Evolutionary conservation across 2,113 vertebrate genomes (phyloP).

Genomic region (Oryzias woworae): DNA sequence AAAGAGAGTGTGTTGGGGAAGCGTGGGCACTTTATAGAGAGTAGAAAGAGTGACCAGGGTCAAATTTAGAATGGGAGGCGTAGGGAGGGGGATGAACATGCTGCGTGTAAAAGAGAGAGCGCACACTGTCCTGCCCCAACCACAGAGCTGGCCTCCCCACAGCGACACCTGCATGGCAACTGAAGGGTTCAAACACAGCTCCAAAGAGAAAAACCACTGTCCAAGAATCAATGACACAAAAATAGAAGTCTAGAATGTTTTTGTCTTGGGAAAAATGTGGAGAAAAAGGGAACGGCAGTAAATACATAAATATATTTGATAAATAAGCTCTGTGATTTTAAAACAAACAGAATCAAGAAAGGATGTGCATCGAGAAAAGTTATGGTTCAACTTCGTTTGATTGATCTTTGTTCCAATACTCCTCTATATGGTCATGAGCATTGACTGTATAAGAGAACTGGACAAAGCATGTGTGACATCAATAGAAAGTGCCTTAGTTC

Average conservation of each 20-base stretch:
- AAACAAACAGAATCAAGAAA: no score
- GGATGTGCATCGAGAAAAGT: no score
- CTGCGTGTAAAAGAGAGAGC: constrained; percentile 64
- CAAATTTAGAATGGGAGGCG: constrained; percentile 55
- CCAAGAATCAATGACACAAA: neutral
- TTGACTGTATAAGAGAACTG: no score
- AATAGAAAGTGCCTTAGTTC: no score
- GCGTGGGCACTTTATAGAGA: constrained; percentile 79
- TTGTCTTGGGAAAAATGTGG: no score
- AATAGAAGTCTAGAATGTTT: neutral
- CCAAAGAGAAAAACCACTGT: neutral
- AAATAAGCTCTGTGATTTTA: no score
- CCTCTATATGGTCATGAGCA: no score
- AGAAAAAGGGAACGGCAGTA: no score
- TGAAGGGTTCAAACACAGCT: neutral
- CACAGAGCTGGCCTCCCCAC: constrained; percentile 56
- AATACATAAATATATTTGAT: no score
- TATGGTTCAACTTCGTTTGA: no score
- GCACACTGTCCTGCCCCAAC: constrained; percentile 34
- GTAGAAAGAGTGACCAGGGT: constrained; percentile 73
- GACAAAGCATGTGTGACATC: no score
- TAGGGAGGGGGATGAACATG: constrained; percentile 47
- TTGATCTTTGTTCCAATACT: no score
- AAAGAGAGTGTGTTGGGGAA: constrained; percentile 77
- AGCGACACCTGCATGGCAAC: constrained; percentile 73